Evolutionary conservation across 2,113 vertebrate species (phyloP).

Genomic region (Galeopterus variegatus): DNA sequence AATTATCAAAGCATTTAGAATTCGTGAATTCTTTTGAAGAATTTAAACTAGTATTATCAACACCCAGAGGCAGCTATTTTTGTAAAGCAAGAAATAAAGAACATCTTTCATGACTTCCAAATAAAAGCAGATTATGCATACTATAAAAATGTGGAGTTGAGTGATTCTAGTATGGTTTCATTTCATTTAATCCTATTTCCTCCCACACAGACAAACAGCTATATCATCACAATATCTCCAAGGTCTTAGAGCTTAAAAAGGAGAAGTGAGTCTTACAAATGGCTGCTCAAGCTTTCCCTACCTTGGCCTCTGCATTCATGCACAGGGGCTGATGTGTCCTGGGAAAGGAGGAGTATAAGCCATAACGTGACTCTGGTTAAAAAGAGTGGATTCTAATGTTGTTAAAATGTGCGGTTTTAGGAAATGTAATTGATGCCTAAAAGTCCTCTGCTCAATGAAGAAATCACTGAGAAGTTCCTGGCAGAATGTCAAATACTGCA

Average conservation of each 20-base stretch:
- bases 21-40: conserved; percentile 75
- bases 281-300: conserved; percentile 27
- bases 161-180: conserved; percentile 73
- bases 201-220: conserved; percentile 66
- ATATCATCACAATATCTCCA: conserved; percentile 41
- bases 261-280: conserved; percentile 57
- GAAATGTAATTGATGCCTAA: conserved; percentile 85
- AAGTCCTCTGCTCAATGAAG: conserved; percentile 87
- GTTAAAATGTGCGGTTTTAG: conserved; percentile 86
- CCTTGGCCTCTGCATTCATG: conserved; percentile 50
- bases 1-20: conserved; percentile 75
- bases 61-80: conserved; percentile 73
- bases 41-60: conserved; percentile 80
- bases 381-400: conserved; percentile 85
- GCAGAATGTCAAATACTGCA: conserved; percentile 87
- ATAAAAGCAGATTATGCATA: conserved; percentile 77
- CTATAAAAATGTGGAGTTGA: conserved; percentile 69
- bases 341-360: conserved; percentile 68
- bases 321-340: background rate
- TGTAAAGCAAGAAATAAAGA: conserved; percentile 82
- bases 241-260: conserved; percentile 64
- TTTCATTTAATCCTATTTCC: conserved; percentile 80
- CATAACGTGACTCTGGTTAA: conserved; percentile 72
- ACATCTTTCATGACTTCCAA: conserved; percentile 74
- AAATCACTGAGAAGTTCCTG: conserved; percentile 89